These are phyloP conservation scores for Genyomyrus donnyi DNA, from an alignment of 2,113 vertebrate species.

Conservation along the genomic window DNA sequence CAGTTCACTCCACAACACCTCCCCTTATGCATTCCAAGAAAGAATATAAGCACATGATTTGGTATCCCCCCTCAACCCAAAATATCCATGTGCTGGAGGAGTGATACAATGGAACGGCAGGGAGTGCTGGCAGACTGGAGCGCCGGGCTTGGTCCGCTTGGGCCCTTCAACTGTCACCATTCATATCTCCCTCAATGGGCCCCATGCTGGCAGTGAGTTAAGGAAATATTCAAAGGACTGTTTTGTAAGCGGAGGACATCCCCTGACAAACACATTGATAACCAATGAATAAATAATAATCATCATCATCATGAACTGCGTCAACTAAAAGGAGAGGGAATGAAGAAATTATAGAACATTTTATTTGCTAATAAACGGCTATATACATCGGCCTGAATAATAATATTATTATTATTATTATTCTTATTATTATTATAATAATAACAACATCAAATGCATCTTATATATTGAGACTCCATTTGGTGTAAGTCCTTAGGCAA, in stretches of 20 bases:
- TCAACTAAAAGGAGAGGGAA: background rate
- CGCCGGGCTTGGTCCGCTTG: conserved; percentile 32
- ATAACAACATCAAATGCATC: background rate
- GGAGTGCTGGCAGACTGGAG: conserved; percentile 38
- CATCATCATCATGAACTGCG: conserved; percentile 8
- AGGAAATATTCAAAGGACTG: conserved; percentile 38
- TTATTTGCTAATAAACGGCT: background rate
- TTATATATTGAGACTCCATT: background rate
- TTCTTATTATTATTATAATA: background rate
- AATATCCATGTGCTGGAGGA: conserved; percentile 23
- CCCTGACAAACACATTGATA: conserved; percentile 15
- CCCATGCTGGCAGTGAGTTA: conserved; percentile 50
- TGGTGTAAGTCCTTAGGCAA: background rate
- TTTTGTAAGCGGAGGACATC: conserved; percentile 22
- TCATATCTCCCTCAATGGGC: conserved; percentile 33
- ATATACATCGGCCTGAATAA: background rate
- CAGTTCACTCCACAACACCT: conserved; percentile 7
- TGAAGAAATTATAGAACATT: background rate
- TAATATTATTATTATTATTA: background rate
- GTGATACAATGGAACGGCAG: conserved; percentile 45
- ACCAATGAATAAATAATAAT: conserved; percentile 17
- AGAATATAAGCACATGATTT: conserved; percentile 37
- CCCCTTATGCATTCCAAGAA: conserved; percentile 30
- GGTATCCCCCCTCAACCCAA: conserved; percentile 19
- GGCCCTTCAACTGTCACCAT: conserved; percentile 32